Evolutionary conservation across 2,888 invertebrate species (phyloP).

Genomic region (Drosophila gaucha): DNA sequence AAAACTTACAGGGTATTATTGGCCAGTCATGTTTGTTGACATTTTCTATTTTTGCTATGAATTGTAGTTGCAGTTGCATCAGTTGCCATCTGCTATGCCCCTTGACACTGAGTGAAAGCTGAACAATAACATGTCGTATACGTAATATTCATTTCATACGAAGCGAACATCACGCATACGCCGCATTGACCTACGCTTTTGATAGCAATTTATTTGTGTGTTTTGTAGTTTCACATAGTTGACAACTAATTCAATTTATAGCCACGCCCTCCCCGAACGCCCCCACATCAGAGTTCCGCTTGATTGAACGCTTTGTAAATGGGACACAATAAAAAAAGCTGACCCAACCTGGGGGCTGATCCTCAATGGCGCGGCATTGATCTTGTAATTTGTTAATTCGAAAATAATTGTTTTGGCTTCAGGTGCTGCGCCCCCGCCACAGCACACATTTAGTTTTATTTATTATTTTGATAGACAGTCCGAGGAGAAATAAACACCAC

Average conservation of each 20-base stretch:
- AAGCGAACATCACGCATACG: conserved; percentile 60
- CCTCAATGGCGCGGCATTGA: conserved; percentile 69
- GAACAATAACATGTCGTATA: conserved; percentile 53
- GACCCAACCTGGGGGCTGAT: conserved; percentile 34
- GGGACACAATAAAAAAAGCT: conserved; percentile 16
- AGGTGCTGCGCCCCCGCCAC: conserved; percentile 28
- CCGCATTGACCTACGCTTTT: conserved; percentile 16
- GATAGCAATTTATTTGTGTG: conserved; percentile 2
- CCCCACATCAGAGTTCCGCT: conserved; percentile 61
- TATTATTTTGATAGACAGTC: conserved; percentile 52
- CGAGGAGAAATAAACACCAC: conserved; percentile 57
- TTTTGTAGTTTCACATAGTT: conserved; percentile 17
- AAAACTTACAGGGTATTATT: conserved; percentile 4
- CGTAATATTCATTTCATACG: conserved; percentile 44
- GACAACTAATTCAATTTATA: conserved; percentile 43
- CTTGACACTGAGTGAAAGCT: conserved; percentile 59
- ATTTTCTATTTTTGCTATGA: no score
- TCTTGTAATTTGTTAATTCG: conserved; percentile 78
- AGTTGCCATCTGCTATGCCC: conserved; percentile 7
- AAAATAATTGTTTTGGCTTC: conserved; percentile 64
- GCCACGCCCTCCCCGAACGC: conserved; percentile 28
- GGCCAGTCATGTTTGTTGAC: background rate
- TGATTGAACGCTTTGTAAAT: conserved; percentile 61
- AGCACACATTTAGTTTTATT: conserved; percentile 49
- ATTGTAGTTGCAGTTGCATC: background rate